Base-by-base conservation (phyloP, 1,140 invertebrate species). In the Sinonovacula constricta region DNA sequence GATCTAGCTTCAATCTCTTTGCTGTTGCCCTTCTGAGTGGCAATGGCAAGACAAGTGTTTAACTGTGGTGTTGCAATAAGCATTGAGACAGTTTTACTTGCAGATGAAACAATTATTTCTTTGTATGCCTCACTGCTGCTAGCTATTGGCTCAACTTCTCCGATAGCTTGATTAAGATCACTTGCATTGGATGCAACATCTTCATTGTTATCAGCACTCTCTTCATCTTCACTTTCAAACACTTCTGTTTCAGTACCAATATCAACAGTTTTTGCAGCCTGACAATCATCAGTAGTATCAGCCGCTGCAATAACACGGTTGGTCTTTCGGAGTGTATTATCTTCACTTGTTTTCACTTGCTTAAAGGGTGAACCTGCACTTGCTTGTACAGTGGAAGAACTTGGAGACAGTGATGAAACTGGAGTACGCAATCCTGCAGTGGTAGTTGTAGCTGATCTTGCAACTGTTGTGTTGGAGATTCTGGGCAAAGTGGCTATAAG, bases 231-330 rank as follows among this genome's bases (percentile, higher is more conserved):
- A n/a, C n/a, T n/a, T n/a, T 76, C 72, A 54, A 39, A 45, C 15
- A 45, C 62, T 51, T 76, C 72, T 54, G 72, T 76, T 67, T 76
- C 72, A 28, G 72, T 76, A 15, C 72, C 72, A 34, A 76, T 76
- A 57, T 76, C 72, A 36, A 66, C 62, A 59, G 72, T 76, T 67
- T 36, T 67, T 24, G 72, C 45, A 28, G 56, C 39, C 5, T 34
- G 63, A 34, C 72, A 76, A 26, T 76, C 75, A 30, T 68, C 66
- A 12, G 75, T 78, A n/a, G 75, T 69, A 26, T 78, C 75, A 15
- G 75, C 75, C 62, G 75, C 75, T 26, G 75, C 75, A 33, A 78
- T 78, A 3, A 76, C 72, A 57, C 72, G 57, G 26, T 34, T 56
- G 10, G 54, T 30, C 33, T 59, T 70, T 15, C 68, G 34, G 3